phyloP scores from a whole-genome alignment of 2,888 invertebrate species.

The Coenonympha arcania region DNA sequence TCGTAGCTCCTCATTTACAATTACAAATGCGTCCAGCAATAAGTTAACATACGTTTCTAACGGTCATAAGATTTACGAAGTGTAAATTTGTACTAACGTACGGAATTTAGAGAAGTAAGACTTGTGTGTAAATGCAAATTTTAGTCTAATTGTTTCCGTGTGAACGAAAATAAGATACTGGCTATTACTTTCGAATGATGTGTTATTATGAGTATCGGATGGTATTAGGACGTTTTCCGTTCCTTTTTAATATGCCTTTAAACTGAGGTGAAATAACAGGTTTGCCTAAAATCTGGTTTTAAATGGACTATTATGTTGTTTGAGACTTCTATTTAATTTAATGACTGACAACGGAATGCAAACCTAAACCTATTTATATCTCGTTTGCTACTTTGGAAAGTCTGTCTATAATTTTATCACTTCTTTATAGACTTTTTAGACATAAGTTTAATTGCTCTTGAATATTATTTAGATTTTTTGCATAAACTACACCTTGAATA shows the following conservation, averaged over 20 bases:
- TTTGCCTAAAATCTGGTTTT: slow-evolving; percentile 25
- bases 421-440: background rate
- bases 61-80: slow-evolving; percentile 25
- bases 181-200: slow-evolving; percentile 22
- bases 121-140: slow-evolving; percentile 21
- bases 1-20: slow-evolving; percentile 19
- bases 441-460: too few species aligned
- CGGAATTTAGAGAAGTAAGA: slow-evolving; percentile 18
- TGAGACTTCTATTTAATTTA: slow-evolving; percentile 16
- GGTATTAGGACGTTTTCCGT: slow-evolving; percentile 15
- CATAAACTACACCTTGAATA: too few species aligned
- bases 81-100: slow-evolving; percentile 21
- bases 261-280: slow-evolving; percentile 24
- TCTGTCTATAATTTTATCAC: background rate
- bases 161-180: slow-evolving; percentile 25
- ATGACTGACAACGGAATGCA: slow-evolving; percentile 3
- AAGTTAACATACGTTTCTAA: slow-evolving; percentile 23
- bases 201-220: slow-evolving; percentile 23
- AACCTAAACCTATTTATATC: background rate
- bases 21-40: slow-evolving; percentile 11
- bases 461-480: too few species aligned
- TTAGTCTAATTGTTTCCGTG: slow-evolving; percentile 27
- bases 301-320: slow-evolving; percentile 18
- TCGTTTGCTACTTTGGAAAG: background rate
- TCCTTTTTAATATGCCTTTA: slow-evolving; percentile 22